Evolutionary conservation across 1,140 invertebrate species (phyloP).

Genomic region (Littorina saxatilis): DNA sequence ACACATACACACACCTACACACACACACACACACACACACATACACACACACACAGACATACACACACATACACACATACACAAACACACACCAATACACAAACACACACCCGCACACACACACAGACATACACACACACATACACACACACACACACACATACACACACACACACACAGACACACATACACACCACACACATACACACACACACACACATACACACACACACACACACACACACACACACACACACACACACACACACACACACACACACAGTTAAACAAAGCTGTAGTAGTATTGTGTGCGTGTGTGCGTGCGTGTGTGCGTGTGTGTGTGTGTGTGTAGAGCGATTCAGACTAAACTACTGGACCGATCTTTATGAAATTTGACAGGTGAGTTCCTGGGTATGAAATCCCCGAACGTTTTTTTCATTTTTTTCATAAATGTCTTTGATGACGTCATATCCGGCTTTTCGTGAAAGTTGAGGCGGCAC

Average conservation of each 20-base stretch:
- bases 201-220: background rate
- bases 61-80: background rate
- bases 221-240: conserved; percentile 9
- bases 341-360: too few relatives aligned
- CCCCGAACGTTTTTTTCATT: too few relatives aligned
- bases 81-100: background rate
- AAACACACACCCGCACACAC: background rate
- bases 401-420: too few relatives aligned
- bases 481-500: too few relatives aligned
- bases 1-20: background rate
- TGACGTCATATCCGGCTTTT: too few relatives aligned
- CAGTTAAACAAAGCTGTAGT: background rate
- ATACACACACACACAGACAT: background rate
- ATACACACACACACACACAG: background rate
- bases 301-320: too few relatives aligned
- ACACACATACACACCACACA: background rate
- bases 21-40: background rate
- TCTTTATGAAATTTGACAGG: too few relatives aligned
- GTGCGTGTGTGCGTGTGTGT: background rate
- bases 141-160: background rate
- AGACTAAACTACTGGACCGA: too few relatives aligned
- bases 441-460: too few relatives aligned
- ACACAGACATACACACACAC: conserved; percentile 9
- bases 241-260: background rate
- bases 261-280: conserved; percentile 9